Evolutionary conservation across 2,888 invertebrate species (phyloP).

Genomic region (Chalcosyrphus nemorum): DNA sequence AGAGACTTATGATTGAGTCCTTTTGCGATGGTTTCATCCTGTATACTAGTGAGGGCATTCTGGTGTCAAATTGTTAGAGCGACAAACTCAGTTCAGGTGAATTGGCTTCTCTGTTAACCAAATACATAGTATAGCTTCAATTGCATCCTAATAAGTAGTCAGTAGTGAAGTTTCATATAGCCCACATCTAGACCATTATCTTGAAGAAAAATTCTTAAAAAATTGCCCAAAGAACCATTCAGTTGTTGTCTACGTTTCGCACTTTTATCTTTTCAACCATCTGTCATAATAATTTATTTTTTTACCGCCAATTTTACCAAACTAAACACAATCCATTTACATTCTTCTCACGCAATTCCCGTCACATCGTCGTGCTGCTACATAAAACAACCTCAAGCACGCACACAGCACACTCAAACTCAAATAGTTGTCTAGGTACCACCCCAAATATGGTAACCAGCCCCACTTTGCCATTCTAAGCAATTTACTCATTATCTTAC

Average conservation of each 20-base stretch:
- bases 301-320: conserved; percentile 31
- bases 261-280: conserved; percentile 37
- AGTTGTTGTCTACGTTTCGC: conserved; percentile 1
- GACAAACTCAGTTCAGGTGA: too few species aligned
- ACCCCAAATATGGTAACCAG: conserved; percentile 51
- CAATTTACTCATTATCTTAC: conserved; percentile 36
- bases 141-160: too few species aligned
- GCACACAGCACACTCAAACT: conserved; percentile 24
- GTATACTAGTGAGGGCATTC: too few species aligned
- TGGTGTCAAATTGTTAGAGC: too few species aligned
- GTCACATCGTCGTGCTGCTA: background rate
- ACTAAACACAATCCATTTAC: conserved; percentile 32
- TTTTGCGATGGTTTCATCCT: too few species aligned
- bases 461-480: conserved; percentile 44
- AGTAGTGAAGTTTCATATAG: too few species aligned
- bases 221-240: background rate
- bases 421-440: too few species aligned
- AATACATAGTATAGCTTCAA: too few species aligned
- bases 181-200: too few species aligned
- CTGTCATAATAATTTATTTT: conserved; percentile 21
- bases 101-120: too few species aligned
- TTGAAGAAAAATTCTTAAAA: too few species aligned
- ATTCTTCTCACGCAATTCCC: conserved; percentile 57
- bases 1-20: too few species aligned
- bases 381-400: conserved; percentile 23